Evolutionary conservation across 1,140 invertebrate species (phyloP).

Genomic region (Drosophila busckii): DNA sequence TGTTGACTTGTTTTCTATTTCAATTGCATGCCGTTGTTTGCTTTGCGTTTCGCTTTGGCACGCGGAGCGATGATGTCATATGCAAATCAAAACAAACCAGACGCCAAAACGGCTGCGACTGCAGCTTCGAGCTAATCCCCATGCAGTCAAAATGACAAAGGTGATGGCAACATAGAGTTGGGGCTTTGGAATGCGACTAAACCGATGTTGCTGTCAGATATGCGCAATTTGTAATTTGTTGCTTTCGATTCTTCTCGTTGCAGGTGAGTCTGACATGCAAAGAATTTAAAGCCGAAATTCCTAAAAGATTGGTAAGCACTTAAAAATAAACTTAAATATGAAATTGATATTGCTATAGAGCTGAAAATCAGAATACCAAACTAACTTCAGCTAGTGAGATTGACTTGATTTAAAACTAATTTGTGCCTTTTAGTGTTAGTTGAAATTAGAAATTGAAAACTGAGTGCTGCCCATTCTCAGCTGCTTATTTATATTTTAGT

Average conservation of each 20-base stretch:
- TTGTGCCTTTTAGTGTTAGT: no score
- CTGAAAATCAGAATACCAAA: no score
- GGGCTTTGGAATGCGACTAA: not conserved
- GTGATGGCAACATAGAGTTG: conserved; percentile 15
- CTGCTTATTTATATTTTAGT: no score
- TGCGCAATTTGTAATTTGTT: conserved; percentile 7
- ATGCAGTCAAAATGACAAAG: conserved; percentile 36
- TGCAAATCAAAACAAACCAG: conserved; percentile 47
- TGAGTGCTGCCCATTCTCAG: no score
- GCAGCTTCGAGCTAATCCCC: conserved; percentile 4
- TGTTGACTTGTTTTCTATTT: conserved; percentile 39
- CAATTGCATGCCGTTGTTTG: conserved; percentile 49
- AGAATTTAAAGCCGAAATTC: not conserved
- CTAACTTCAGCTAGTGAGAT: no score
- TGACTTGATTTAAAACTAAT: no score
- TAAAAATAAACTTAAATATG: no score
- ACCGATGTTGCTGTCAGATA: not conserved
- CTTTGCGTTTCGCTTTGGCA: conserved; percentile 45
- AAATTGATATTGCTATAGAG: no score
- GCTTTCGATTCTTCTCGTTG: conserved; percentile 24
- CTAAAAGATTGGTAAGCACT: no score
- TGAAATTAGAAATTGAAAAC: no score
- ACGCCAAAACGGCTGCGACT: not conserved
- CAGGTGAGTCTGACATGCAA: conserved; percentile 21
- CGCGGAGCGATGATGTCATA: conserved; percentile 62